Evolutionary conservation across 2,113 vertebrate genomes (phyloP).

Genomic region (Cheirogaleus medius): DNA sequence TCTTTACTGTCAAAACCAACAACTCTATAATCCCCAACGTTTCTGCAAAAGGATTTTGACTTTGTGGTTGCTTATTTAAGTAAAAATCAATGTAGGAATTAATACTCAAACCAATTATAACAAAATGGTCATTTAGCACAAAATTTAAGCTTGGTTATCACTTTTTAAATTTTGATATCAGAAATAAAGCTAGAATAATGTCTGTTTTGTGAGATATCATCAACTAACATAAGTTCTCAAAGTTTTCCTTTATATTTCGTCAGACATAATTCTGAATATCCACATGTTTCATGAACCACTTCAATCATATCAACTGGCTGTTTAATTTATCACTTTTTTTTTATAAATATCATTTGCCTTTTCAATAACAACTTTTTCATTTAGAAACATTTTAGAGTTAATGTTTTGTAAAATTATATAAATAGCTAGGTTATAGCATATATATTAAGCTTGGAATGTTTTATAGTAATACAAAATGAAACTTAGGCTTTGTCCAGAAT

Average conservation of each 20-base stretch:
- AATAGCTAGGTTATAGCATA: background rate
- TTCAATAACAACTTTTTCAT: background rate
- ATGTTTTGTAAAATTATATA: background rate
- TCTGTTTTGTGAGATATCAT: background rate
- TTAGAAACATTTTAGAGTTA: background rate
- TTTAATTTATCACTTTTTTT: background rate
- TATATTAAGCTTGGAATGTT: background rate
- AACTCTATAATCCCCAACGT: constrained; percentile 53
- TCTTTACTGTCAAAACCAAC: constrained; percentile 63
- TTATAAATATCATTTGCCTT: background rate
- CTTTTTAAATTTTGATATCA: background rate
- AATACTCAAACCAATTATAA: constrained; percentile 40
- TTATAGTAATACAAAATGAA: background rate
- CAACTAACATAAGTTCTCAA: background rate
- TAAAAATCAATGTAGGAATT: constrained; percentile 68
- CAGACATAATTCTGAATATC: background rate
- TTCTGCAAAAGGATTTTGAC: constrained; percentile 63
- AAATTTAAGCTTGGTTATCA: constrained; percentile 47
- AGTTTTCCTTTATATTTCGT: background rate
- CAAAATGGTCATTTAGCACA: constrained; percentile 41
- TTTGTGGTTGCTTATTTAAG: constrained; percentile 68
- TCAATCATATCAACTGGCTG: background rate
- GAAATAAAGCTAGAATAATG: background rate
- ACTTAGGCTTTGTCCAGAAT: background rate
- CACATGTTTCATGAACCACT: background rate